phyloP scores from a whole-genome alignment of 2,888 invertebrate species.

The Prenolepis imparis region DNA sequence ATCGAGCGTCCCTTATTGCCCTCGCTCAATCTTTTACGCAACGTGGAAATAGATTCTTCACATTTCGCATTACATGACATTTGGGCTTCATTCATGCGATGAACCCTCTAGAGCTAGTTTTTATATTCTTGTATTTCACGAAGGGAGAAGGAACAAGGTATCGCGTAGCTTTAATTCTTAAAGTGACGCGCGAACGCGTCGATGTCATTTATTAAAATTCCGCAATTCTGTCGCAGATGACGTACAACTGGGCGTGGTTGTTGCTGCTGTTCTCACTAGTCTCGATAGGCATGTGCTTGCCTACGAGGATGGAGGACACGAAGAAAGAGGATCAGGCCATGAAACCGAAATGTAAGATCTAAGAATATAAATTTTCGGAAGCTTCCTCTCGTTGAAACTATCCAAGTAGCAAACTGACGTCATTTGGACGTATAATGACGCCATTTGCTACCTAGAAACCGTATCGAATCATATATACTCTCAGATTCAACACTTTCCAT shows the following conservation, averaged over 20 bases:
- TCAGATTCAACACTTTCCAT: background rate
- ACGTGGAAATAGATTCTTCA: constrained; percentile 72
- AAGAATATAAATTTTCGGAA: background rate
- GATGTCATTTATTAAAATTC: constrained; percentile 45
- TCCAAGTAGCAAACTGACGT: too few species aligned
- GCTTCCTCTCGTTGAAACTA: background rate
- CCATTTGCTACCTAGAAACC: too few species aligned
- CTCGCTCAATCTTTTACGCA: constrained; percentile 67
- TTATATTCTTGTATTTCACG: constrained; percentile 28
- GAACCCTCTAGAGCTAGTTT: constrained; percentile 62
- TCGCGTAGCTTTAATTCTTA: background rate
- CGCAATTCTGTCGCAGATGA: constrained; percentile 75
- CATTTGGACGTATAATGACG: too few species aligned
- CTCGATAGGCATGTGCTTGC: constrained; percentile 76
- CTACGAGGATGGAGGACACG: constrained; percentile 80
- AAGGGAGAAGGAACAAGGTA: background rate
- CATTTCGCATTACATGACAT: constrained; percentile 74
- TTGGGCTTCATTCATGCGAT: constrained; percentile 62
- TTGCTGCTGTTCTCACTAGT: constrained; percentile 75
- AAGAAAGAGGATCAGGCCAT: constrained; percentile 81
- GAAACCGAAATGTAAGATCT: constrained; percentile 81
- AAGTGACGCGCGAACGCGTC: background rate
- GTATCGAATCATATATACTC: too few species aligned
- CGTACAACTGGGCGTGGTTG: constrained; percentile 73
- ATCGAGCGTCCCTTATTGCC: constrained; percentile 56